Conservation (phyloP, 2,113 vertebrate genomes). For the Anser brachyrhynchus region DNA sequence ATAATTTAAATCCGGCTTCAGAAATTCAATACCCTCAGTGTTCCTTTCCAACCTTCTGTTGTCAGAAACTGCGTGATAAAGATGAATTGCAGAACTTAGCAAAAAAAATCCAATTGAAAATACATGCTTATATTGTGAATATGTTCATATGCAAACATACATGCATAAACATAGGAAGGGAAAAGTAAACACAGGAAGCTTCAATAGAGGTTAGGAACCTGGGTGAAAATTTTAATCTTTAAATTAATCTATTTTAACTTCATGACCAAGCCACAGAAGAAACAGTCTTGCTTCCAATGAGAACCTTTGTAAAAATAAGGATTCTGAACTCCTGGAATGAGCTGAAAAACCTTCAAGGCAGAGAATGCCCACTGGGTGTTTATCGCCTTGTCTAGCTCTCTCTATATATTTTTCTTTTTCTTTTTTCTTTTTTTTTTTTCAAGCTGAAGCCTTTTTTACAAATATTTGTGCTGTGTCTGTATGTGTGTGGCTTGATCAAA, state of each 20-base stretch:
- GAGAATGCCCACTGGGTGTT: not conserved
- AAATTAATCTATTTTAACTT: not conserved
- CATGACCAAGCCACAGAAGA: not conserved
- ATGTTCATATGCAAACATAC: not conserved
- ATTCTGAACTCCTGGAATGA: not conserved
- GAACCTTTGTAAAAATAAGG: not conserved
- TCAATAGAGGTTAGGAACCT: fast-evolving
- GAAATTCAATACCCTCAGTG: not conserved
- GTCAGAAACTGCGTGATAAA: not conserved
- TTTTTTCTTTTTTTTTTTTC: not conserved
- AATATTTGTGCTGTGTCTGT: not conserved
- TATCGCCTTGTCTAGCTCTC: not conserved
- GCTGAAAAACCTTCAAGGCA: not conserved
- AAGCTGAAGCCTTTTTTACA: not conserved
- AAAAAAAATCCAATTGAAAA: not conserved
- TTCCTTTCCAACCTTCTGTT: not conserved
- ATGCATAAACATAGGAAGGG: not conserved
- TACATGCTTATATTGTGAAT: not conserved
- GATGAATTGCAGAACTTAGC: not conserved
- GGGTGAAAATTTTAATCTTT: not conserved
- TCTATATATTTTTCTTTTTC: not conserved
- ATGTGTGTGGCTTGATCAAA: not conserved
- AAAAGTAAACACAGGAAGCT: not conserved
- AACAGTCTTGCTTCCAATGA: not conserved
- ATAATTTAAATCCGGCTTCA: not conserved